Evolutionary conservation across 2,113 vertebrate genomes (phyloP).

Genomic region (Ivindomyrus marchei): DNA sequence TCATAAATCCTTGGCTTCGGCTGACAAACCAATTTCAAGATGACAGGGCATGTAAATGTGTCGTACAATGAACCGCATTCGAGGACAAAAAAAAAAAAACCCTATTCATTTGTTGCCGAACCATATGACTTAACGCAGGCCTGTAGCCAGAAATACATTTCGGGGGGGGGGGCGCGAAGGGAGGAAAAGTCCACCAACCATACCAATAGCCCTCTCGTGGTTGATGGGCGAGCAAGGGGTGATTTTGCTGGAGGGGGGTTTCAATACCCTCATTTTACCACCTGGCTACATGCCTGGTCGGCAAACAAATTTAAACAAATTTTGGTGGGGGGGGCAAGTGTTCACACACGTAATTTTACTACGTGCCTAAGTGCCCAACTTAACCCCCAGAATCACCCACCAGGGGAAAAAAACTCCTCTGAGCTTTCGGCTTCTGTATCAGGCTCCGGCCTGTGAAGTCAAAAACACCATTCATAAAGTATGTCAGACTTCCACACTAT

Average conservation of each 20-base stretch:
- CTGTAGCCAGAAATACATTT: background rate
- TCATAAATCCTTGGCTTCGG: constrained; percentile 7
- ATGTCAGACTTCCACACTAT: constrained; percentile 18
- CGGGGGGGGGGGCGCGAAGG: too few species aligned
- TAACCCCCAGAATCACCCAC: background rate
- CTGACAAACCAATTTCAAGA: constrained; percentile 15
- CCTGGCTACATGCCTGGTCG: too few species aligned
- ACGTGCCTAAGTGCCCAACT: background rate
- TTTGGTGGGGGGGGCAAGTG: background rate
- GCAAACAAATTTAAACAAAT: background rate
- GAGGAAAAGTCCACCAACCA: background rate
- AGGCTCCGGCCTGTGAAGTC: constrained; percentile 7
- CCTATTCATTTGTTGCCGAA: constrained; percentile 26
- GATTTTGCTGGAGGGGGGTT: background rate
- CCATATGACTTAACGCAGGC: background rate
- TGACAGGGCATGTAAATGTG: constrained; percentile 15
- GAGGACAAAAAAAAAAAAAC: background rate
- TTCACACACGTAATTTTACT: background rate
- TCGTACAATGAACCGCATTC: constrained; percentile 9
- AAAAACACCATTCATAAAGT: constrained; percentile 16
- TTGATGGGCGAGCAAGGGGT: background rate
- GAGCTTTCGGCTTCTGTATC: background rate
- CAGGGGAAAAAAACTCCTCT: constrained; percentile 15
- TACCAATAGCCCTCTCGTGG: background rate
- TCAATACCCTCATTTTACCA: too few species aligned